phyloP scores from a whole-genome alignment of 2,113 vertebrate species.

The Tympanuchus pallidicinctus region DNA sequence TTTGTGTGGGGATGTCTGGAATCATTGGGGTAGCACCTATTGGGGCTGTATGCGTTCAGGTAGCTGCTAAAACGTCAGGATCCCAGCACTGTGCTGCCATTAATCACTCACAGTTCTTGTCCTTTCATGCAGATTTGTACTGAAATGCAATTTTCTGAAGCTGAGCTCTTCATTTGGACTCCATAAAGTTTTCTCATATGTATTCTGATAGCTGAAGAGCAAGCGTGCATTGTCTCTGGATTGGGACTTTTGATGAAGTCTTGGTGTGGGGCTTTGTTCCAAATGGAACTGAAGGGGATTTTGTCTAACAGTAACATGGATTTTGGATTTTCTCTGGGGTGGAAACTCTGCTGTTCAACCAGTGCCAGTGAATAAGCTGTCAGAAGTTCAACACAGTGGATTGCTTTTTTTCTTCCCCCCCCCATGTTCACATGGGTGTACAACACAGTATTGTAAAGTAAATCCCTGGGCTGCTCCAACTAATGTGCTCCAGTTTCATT shows the following conservation, averaged over 20 bases:
- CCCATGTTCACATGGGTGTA: neutral
- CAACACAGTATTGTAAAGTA: neutral
- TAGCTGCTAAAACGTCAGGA: neutral
- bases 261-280: neutral
- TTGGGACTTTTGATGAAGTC: neutral
- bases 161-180: neutral
- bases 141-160: neutral
- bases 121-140: neutral
- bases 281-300: neutral
- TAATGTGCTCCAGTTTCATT: neutral
- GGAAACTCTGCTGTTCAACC: neutral
- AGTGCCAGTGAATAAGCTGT: neutral
- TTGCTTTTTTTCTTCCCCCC: neutral
- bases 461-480: conserved; percentile 13
- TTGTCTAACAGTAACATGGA: neutral
- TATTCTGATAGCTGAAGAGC: neutral
- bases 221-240: neutral
- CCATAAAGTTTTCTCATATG: neutral
- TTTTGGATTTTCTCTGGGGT: neutral
- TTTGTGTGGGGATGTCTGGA: neutral
- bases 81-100: neutral
- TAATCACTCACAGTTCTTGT: fast-evolving
- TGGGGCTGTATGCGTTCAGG: neutral
- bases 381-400: neutral
- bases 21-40: neutral